Evolutionary conservation across 2,113 vertebrate genomes (phyloP).

Genomic region (Saguinus imperator): DNA sequence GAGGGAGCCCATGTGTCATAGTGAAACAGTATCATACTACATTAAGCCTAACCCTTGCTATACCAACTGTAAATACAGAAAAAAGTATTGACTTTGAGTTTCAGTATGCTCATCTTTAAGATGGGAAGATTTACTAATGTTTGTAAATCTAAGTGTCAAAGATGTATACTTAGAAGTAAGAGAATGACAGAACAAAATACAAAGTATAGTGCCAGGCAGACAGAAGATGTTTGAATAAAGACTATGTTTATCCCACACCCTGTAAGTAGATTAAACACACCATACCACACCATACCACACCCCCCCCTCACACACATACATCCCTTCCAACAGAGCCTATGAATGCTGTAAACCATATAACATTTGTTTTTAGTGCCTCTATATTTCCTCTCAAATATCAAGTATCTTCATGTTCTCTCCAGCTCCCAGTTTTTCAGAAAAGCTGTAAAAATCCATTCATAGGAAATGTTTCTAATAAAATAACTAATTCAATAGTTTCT

Average conservation of each 20-base stretch:
- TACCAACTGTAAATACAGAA: background rate
- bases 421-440: background rate
- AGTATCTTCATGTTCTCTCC: background rate
- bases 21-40: background rate
- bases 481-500: constrained; percentile 27
- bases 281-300: background rate
- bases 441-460: background rate
- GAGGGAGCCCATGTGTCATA: background rate
- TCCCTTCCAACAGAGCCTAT: background rate
- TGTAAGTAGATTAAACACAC: background rate
- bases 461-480: constrained; percentile 38
- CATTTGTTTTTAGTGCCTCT: background rate
- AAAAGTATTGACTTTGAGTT: background rate
- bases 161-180: background rate
- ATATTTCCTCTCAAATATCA: background rate
- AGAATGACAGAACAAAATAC: background rate
- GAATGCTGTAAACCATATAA: background rate
- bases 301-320: background rate
- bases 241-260: background rate
- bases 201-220: background rate
- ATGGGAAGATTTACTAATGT: background rate
- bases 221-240: background rate
- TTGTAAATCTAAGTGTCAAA: background rate
- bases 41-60: background rate
- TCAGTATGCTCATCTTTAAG: background rate